phyloP scores from a whole-genome alignment of 1,140 invertebrate species.

The Dysdera silvatica region DNA sequence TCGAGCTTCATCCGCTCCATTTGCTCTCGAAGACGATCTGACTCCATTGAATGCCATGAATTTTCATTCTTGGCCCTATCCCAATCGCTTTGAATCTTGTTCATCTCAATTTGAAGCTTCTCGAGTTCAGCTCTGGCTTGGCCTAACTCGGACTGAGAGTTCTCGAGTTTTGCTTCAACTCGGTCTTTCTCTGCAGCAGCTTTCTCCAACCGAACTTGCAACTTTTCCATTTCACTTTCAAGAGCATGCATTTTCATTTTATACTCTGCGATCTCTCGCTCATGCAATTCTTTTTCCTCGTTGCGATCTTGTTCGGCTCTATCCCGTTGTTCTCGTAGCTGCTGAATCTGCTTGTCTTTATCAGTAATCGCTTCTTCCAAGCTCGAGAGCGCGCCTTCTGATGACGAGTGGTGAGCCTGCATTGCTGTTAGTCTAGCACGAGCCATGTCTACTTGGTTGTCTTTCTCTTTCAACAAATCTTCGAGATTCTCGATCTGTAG shows the following conservation, averaged over 20 bases:
- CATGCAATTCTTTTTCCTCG: constrained; percentile 88
- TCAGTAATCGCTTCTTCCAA: constrained; percentile 92
- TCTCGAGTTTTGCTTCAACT: constrained; percentile 80
- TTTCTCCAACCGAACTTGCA: constrained; percentile 74
- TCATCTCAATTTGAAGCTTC: constrained; percentile 68
- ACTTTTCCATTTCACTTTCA: constrained; percentile 82
- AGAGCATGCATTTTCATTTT: constrained; percentile 85
- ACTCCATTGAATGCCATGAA: constrained; percentile 76
- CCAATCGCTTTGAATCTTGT: constrained; percentile 34
- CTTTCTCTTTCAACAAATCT: constrained; percentile 93
- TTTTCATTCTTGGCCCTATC: constrained; percentile 32
- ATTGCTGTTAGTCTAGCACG: constrained; percentile 73
- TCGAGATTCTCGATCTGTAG: constrained; percentile 96
- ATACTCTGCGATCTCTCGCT: constrained; percentile 86
- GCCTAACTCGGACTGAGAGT: constrained; percentile 82
- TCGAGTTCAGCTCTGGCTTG: constrained; percentile 88
- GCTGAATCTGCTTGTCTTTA: constrained; percentile 91
- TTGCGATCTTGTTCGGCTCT: constrained; percentile 89
- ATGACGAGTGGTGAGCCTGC: constrained; percentile 85
- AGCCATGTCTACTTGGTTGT: constrained; percentile 93
- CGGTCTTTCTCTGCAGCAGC: constrained; percentile 81
- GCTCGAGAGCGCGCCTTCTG: constrained; percentile 79
- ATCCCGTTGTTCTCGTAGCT: constrained; percentile 84
- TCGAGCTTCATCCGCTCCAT: constrained; percentile 30
- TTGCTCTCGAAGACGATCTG: constrained; percentile 56